Evolutionary conservation across 2,113 vertebrate species (phyloP), one percentile per base, ranked within the genome.

Genomic region (Plectropomus leopardus): DNA sequence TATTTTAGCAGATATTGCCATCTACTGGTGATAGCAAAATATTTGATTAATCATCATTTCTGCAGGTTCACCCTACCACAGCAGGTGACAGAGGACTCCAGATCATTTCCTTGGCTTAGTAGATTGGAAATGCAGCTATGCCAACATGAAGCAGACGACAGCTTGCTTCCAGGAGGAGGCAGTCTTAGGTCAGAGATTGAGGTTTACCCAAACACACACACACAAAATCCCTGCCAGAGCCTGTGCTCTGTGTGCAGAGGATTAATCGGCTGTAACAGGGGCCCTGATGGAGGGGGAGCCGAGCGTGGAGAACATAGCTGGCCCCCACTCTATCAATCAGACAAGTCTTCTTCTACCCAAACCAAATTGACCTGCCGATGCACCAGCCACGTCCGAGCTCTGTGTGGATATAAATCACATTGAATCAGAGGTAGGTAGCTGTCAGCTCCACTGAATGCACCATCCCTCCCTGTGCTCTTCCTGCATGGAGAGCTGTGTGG

Each of bases 341-440:
- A 71, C 61, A 30, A 51, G 65, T 84, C 84, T 40, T 83, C 77
- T 82, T 87, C 85, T 78, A 66, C 72, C 82, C 78, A 79, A 86
- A 87, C 85, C 85, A 88, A 90, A 93, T 88, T 92, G 90, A 92
- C 88, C 92, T 88, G 89, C 86, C 69, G 73, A 67, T 81, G 82
- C 84, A 75, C 60, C 60, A 84, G 76, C 87, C 88, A 84, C 69
- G 45, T 89, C 78, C 67, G 30, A 32, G 72, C 58, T 51, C 60
- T 63, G 58, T 59, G 73, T 85, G 78, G 86, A 88, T 84, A 92
- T 93, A 92, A 92, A 93, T 94, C 92, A 90, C 80, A 81, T 48
- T 84, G 76, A 86, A 93, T 89, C 79, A 88, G 85, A 86, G 74
- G 71, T 76, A 79, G 72, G 85, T 83, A 85, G 83, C 89, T 86